These are phyloP conservation scores for Circaetus gallicus DNA, from an alignment of 2,113 vertebrate genomes.

Conservation along the genomic window DNA sequence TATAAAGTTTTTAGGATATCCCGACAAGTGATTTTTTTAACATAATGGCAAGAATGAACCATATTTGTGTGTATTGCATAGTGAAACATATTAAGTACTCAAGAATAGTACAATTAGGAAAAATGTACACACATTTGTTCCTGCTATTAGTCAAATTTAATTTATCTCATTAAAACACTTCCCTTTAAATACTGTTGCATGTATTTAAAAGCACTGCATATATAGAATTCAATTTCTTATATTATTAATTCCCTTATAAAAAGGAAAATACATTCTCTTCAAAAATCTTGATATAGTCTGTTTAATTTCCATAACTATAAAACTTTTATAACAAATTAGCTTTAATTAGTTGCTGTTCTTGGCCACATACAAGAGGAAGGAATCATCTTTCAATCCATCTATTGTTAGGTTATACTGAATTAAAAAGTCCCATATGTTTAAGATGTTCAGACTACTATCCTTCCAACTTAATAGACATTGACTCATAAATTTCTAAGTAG, in stretches of 20 bases:
- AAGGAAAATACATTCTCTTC: slow-evolving; percentile 26
- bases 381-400: slow-evolving; percentile 18
- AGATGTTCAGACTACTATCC: background rate
- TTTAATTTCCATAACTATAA: slow-evolving; percentile 58
- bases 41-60: background rate
- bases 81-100: background rate
- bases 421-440: slow-evolving; percentile 13
- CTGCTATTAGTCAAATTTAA: background rate
- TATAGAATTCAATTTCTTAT: slow-evolving; percentile 24
- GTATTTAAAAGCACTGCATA: background rate
- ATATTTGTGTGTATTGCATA: background rate
- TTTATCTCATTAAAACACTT: slow-evolving; percentile 7
- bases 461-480: background rate
- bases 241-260: slow-evolving; percentile 39
- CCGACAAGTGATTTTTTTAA: background rate
- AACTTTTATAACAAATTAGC: slow-evolving; percentile 42
- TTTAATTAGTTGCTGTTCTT: slow-evolving; percentile 57
- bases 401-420: slow-evolving; percentile 3
- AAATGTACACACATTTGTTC: background rate
- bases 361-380: background rate
- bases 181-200: background rate
- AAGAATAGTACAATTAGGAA: background rate
- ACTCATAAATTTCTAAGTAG: background rate
- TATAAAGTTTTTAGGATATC: background rate
- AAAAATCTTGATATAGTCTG: slow-evolving; percentile 36